These are phyloP conservation scores for Trichogramma dendrolimi DNA, from an alignment of 2,888 invertebrate species.

Conservation along the genomic window DNA sequence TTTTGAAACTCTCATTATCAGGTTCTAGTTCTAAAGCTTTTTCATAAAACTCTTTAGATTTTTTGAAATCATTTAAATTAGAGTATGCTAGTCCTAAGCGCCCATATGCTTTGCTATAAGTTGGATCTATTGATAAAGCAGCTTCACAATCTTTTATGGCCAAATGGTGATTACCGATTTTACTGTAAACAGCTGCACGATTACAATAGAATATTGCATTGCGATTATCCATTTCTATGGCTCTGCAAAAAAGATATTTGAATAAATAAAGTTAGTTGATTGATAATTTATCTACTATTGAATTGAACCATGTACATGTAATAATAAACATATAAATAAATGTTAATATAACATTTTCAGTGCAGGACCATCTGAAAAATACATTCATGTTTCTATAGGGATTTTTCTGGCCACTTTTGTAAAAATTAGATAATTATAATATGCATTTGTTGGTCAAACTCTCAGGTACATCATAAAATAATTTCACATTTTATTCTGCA, in stretches of 20 bases:
- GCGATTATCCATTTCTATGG: slow-evolving; percentile 78
- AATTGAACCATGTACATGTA: not conserved
- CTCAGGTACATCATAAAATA: no score
- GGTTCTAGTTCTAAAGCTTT: slow-evolving; percentile 89
- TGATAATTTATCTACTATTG: slow-evolving; percentile 1
- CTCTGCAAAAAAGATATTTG: slow-evolving; percentile 56
- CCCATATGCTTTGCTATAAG: slow-evolving; percentile 93
- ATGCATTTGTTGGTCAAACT: no score
- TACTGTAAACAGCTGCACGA: slow-evolving; percentile 91
- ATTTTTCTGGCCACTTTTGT: no score
- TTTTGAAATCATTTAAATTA: slow-evolving; percentile 74
- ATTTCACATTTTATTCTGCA: no score
- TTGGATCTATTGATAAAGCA: slow-evolving; percentile 83
- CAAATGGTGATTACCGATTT: slow-evolving; percentile 75
- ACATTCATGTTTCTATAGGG: no score
- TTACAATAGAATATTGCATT: slow-evolving; percentile 97
- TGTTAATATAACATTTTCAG: no score
- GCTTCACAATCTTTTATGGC: slow-evolving; percentile 88
- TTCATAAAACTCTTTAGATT: slow-evolving; percentile 81
- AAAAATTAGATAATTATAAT: no score
- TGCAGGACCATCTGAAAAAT: no score
- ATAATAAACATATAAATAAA: not conserved
- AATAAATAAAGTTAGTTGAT: slow-evolving; percentile 3
- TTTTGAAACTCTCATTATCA: slow-evolving; percentile 82
- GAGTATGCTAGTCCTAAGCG: slow-evolving; percentile 84